A percentile compares a stretch with the other conserved stretches of the same genome.
Conservation (phyloP, 2,797 vertebrate genomes). For the Orientallactaga sibirica region DNA sequence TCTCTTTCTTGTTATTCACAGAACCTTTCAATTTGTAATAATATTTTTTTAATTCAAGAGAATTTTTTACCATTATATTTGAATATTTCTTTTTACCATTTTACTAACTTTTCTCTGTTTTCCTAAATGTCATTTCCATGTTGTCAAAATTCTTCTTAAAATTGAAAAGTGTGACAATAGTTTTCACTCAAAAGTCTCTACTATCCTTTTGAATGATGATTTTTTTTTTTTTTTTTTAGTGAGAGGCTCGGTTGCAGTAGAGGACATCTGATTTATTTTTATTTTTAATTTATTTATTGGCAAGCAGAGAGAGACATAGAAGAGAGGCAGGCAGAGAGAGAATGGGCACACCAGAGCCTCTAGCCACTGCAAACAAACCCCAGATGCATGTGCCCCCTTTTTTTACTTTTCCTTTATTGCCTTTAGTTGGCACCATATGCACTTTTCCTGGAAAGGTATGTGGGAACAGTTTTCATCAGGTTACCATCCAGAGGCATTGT, state of each 20-base stretch:
- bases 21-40: background rate
- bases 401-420: background rate
- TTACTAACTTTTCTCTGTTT: background rate
- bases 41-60: constrained; percentile 16
- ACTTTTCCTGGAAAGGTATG: background rate
- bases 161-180: background rate
- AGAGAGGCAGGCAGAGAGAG: too few species aligned
- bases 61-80: background rate
- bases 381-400: too few species aligned
- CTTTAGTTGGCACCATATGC: background rate
- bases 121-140: background rate
- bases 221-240: background rate
- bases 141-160: background rate
- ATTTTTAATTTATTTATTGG: background rate
- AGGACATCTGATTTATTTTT: background rate
- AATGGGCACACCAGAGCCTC: too few species aligned
- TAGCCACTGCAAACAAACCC: too few species aligned
- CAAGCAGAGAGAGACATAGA: too few species aligned
- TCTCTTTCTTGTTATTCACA: background rate
- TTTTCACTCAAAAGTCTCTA: background rate
- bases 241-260: too few species aligned
- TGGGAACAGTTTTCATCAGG: background rate
- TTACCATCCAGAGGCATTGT: background rate
- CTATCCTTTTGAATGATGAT: background rate
- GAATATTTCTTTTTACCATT: too few species aligned